phyloP scores from a whole-genome alignment of 37 sponge, comb jelly and placozoan species.

The Geodia barretti region DNA sequence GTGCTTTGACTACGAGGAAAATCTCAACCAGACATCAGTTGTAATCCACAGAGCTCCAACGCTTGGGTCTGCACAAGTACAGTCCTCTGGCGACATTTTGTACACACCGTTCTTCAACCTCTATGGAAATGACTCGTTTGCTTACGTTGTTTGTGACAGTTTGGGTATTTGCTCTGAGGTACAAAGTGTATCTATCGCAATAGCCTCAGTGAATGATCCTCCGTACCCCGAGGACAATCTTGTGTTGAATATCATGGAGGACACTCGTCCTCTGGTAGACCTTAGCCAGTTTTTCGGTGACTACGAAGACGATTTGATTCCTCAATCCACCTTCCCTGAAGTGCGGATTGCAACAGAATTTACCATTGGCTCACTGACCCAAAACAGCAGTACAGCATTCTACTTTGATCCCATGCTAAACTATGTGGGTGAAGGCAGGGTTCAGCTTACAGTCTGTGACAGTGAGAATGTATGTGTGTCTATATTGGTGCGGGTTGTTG shows the following conservation, averaged over 20 bases:
- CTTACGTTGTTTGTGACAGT: constrained; percentile 79
- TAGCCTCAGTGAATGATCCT: constrained; percentile 80
- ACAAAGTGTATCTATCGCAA: constrained; percentile 42
- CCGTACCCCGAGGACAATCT: constrained; percentile 61
- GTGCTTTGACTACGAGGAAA: constrained; percentile 83
- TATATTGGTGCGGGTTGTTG: constrained; percentile 43
- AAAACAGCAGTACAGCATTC: constrained; percentile 4
- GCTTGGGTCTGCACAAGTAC: constrained; percentile 30
- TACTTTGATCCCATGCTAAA: constrained; percentile 36
- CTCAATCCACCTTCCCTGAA: constrained; percentile 24
- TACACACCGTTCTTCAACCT: constrained; percentile 55
- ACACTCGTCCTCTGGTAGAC: constrained; percentile 30
- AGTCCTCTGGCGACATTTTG: constrained; percentile 42
- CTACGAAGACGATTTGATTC: constrained; percentile 74
- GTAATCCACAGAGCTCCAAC: constrained; percentile 44
- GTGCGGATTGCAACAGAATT: neutral
- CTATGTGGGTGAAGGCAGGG: constrained; percentile 24
- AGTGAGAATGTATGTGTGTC: constrained; percentile 36
- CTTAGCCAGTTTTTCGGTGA: constrained; percentile 75
- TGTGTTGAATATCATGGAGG: constrained; percentile 47
- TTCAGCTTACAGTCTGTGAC: constrained; percentile 72
- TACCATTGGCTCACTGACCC: neutral
- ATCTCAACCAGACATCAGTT: constrained; percentile 58
- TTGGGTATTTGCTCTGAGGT: constrained; percentile 53
- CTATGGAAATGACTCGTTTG: constrained; percentile 57